Evolutionary conservation across 2,113 vertebrate genomes (phyloP).

Genomic region (Sardina pilchardus): DNA sequence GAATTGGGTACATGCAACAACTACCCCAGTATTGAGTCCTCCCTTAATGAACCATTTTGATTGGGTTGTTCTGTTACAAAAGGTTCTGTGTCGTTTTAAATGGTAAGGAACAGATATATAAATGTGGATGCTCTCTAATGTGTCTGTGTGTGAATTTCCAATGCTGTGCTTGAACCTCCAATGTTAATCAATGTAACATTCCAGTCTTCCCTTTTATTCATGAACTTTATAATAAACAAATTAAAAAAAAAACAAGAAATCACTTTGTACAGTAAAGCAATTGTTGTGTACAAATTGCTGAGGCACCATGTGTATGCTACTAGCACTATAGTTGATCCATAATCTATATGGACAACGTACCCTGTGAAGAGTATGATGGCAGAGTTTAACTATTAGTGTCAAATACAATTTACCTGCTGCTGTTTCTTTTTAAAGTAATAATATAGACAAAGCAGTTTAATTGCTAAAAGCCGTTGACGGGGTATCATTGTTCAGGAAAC

Average conservation of each 20-base stretch:
- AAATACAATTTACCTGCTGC: too few relatives aligned
- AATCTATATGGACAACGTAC: too few relatives aligned
- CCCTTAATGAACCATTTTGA: not conserved
- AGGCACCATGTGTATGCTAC: too few relatives aligned
- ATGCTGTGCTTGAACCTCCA: not conserved
- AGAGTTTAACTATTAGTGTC: too few relatives aligned
- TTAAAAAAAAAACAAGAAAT: not conserved
- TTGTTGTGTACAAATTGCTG: too few relatives aligned
- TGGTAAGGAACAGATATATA: not conserved
- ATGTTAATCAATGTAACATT: not conserved
- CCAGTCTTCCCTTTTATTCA: not conserved
- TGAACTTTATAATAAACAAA: conserved; percentile 7
- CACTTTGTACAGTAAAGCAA: not conserved
- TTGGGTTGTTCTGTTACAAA: not conserved
- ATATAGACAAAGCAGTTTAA: too few relatives aligned
- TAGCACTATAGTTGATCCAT: too few relatives aligned
- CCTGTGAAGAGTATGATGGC: too few relatives aligned
- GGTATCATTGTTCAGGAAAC: too few relatives aligned
- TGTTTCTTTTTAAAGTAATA: too few relatives aligned
- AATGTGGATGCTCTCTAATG: not conserved
- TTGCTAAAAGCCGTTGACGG: too few relatives aligned
- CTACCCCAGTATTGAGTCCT: not conserved
- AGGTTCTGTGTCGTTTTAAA: not conserved
- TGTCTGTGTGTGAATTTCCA: not conserved
- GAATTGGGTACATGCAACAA: not conserved